A percentile compares a stretch with the other conserved stretches of the same genome.
Conservation (phyloP, 1,140 invertebrate species). For the Calliphora vicina region DNA sequence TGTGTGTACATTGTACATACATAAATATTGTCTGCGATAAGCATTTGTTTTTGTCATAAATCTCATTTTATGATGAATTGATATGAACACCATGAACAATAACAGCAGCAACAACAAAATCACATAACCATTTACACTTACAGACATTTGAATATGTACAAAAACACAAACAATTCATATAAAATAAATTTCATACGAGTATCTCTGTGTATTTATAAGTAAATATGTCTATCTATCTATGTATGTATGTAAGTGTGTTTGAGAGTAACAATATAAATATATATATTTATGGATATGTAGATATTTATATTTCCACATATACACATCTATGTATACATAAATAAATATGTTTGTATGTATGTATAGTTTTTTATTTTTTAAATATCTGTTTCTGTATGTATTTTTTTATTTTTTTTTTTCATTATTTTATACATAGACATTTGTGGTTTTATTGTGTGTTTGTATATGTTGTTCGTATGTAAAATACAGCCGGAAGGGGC, state of each 20-base stretch:
- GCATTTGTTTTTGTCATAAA: slow-evolving; percentile 63
- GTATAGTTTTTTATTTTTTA: neutral
- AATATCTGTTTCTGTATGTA: neutral
- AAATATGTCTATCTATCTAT: neutral
- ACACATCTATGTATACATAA: too few relatives aligned
- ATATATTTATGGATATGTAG: neutral
- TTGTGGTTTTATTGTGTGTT: neutral
- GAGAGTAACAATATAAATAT: neutral
- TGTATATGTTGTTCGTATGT: neutral
- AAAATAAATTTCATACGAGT: too few relatives aligned
- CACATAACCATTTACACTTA: neutral
- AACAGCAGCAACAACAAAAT: neutral
- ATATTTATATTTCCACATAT: too few relatives aligned
- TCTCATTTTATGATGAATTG: slow-evolving; percentile 64
- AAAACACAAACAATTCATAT: too few relatives aligned
- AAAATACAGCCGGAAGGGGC: neutral
- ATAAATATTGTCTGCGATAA: slow-evolving; percentile 63
- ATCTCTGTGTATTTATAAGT: too few relatives aligned
- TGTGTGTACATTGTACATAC: too few relatives aligned
- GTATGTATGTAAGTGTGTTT: neutral
- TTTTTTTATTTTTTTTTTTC: neutral
- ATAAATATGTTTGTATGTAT: too few relatives aligned
- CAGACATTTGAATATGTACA: neutral
- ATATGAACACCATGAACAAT: slow-evolving; percentile 42
- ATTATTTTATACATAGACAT: neutral